phyloP scores from a whole-genome alignment of 2,797 vertebrate genomes.

The Acipenser transmontanus region DNA sequence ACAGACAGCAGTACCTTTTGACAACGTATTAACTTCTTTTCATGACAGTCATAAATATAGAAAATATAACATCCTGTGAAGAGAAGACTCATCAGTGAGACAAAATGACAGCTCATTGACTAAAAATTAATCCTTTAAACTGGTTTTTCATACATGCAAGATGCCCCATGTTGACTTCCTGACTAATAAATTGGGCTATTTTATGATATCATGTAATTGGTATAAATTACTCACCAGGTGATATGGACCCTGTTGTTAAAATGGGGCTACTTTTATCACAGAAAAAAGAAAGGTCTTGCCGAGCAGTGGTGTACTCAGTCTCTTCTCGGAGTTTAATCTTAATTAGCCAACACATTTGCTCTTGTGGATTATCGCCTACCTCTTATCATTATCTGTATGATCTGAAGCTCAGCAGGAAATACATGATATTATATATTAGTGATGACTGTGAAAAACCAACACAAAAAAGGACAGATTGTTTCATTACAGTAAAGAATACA shows the following conservation, averaged over 20 bases:
- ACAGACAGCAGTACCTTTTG: slow-evolving; percentile 18
- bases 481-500: too few species aligned
- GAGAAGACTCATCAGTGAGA: slow-evolving; percentile 44
- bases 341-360: slow-evolving; percentile 59
- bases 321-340: slow-evolving; percentile 51
- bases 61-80: slow-evolving; percentile 32
- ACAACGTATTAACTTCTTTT: slow-evolving; percentile 16
- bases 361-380: slow-evolving; percentile 60
- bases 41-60: not conserved
- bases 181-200: slow-evolving; percentile 71
- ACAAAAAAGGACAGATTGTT: slow-evolving; percentile 12
- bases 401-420: slow-evolving; percentile 41
- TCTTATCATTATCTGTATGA: slow-evolving; percentile 45
- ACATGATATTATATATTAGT: slow-evolving; percentile 45
- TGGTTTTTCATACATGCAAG: slow-evolving; percentile 34
- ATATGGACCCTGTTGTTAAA: slow-evolving; percentile 72
- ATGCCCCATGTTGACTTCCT: slow-evolving; percentile 68
- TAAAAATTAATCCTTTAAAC: slow-evolving; percentile 64
- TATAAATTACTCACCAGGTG: slow-evolving; percentile 74
- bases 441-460: slow-evolving; percentile 34
- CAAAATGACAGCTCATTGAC: slow-evolving; percentile 54
- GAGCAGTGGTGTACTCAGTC: slow-evolving; percentile 47
- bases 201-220: slow-evolving; percentile 71
- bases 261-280: slow-evolving; percentile 26
- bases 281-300: slow-evolving; percentile 24